phyloP scores from a whole-genome alignment of 2,888 invertebrate species.

The Drosophila emarginata region DNA sequence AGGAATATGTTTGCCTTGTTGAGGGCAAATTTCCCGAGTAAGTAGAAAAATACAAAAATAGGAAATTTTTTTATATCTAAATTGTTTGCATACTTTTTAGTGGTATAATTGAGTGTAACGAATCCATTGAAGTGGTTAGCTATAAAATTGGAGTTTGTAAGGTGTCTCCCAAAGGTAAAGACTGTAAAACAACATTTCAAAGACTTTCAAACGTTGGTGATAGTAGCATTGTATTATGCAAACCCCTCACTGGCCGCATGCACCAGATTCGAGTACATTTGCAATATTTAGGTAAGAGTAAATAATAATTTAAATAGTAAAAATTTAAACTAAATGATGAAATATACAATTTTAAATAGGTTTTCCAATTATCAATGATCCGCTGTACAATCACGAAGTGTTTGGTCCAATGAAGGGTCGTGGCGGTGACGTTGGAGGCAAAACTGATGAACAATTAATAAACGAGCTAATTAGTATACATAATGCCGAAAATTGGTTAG shows the following conservation, averaged over 20 bases:
- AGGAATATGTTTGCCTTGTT: conserved; percentile 97
- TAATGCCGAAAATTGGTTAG: conserved; percentile 96
- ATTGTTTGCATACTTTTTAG: conserved; percentile 81
- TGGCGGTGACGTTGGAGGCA: conserved; percentile 92
- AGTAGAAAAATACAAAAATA: conserved; percentile 73
- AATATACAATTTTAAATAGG: conserved; percentile 84
- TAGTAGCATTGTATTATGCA: conserved; percentile 95
- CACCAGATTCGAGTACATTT: conserved; percentile 99
- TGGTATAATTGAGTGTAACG: conserved; percentile 91
- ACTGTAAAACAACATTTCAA: conserved; percentile 94
- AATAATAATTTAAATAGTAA: neutral
- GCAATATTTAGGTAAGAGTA: conserved; percentile 92
- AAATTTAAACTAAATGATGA: neutral
- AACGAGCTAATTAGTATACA: conserved; percentile 93
- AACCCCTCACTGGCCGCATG: conserved; percentile 97
- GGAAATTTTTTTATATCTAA: neutral
- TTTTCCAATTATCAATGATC: conserved; percentile 98
- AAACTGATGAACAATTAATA: conserved; percentile 93
- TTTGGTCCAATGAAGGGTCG: conserved; percentile 97
- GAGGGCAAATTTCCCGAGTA: conserved; percentile 97
- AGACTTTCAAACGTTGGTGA: conserved; percentile 92
- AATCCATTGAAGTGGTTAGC: conserved; percentile 96
- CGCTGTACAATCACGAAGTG: conserved; percentile 96
- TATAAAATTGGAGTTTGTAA: conserved; percentile 97
- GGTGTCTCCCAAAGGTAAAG: conserved; percentile 94